Evolutionary conservation across 2,888 invertebrate species (phyloP).

Genomic region (Lithosia quadra): DNA sequence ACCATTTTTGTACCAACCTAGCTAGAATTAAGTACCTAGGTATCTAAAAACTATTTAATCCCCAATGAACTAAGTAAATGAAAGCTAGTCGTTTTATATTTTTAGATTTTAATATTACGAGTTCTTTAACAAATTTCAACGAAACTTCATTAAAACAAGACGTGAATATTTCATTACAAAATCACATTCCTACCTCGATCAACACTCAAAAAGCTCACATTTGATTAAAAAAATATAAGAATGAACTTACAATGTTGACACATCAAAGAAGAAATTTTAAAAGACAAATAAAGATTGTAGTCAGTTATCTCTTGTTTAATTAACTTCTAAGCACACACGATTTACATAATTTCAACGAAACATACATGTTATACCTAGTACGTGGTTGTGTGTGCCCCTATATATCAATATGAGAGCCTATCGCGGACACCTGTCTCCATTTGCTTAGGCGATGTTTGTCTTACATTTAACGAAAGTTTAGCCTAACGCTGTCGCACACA

Average conservation of each 20-base stretch:
- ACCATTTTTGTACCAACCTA: background rate
- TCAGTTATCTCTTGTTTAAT: slow-evolving; percentile 83
- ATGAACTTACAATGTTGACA: slow-evolving; percentile 61
- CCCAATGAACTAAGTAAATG: background rate
- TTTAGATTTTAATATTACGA: slow-evolving; percentile 1
- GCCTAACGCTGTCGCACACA: slow-evolving; percentile 78
- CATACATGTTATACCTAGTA: slow-evolving; percentile 63
- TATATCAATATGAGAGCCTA: slow-evolving; percentile 78
- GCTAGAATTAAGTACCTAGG: no score
- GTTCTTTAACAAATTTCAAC: background rate
- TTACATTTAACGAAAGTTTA: slow-evolving; percentile 84
- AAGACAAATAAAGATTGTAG: slow-evolving; percentile 77
- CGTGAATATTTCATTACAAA: slow-evolving; percentile 24
- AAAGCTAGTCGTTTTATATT: background rate
- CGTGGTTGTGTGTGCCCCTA: slow-evolving; percentile 67
- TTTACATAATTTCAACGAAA: slow-evolving; percentile 78
- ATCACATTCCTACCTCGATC: slow-evolving; percentile 30
- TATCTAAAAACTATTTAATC: background rate
- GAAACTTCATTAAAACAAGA: slow-evolving; percentile 1
- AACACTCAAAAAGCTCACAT: slow-evolving; percentile 31
- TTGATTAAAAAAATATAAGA: slow-evolving; percentile 43
- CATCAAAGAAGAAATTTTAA: slow-evolving; percentile 64
- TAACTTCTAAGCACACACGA: slow-evolving; percentile 76
- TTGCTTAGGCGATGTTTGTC: slow-evolving; percentile 83
- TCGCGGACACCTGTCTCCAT: slow-evolving; percentile 84